phyloP scores from a whole-genome alignment of 2,797 vertebrate species.

The Erpetoichthys calabaricus region DNA sequence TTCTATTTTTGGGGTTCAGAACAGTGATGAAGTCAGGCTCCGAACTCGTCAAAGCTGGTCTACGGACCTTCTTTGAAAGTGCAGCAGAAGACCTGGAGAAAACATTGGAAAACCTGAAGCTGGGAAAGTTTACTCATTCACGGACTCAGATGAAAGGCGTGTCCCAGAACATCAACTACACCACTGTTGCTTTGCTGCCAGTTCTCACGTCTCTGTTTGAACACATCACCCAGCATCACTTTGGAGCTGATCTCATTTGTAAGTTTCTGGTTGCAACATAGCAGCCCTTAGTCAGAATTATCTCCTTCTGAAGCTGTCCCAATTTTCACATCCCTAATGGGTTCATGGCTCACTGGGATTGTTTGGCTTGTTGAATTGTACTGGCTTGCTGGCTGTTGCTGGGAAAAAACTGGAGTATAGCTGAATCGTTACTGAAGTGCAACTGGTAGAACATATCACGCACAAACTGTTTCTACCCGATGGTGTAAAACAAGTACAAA shows the following conservation, averaged over 20 bases:
- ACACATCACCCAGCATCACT: conserved; percentile 87
- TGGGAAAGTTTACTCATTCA: conserved; percentile 93
- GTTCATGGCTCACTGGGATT: too few species aligned
- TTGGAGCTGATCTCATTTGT: conserved; percentile 84
- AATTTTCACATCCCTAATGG: background rate
- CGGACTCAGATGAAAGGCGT: conserved; percentile 95
- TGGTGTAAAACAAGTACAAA: too few species aligned
- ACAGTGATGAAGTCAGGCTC: conserved; percentile 96
- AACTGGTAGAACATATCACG: too few species aligned
- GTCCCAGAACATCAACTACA: conserved; percentile 97
- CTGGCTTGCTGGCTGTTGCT: too few species aligned
- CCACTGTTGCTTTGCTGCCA: conserved; percentile 83
- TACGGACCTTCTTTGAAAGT: conserved; percentile 90
- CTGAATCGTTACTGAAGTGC: too few species aligned
- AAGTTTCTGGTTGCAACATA: conserved; percentile 37
- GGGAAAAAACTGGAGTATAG: too few species aligned
- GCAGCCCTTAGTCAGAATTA: background rate
- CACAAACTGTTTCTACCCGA: too few species aligned
- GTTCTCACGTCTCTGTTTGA: conserved; percentile 91
- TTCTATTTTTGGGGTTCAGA: conserved; percentile 42
- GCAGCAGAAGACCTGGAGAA: conserved; percentile 89
- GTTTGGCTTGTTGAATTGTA: too few species aligned
- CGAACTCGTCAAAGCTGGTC: conserved; percentile 76
- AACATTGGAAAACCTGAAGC: conserved; percentile 90
- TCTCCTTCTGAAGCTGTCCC: background rate